Percentiles rank a stretch among this genome's conserved stretches.
These are phyloP conservation scores for Struthidea cinerea DNA, from an alignment of 2,113 vertebrate genomes.

Conservation along the genomic window DNA sequence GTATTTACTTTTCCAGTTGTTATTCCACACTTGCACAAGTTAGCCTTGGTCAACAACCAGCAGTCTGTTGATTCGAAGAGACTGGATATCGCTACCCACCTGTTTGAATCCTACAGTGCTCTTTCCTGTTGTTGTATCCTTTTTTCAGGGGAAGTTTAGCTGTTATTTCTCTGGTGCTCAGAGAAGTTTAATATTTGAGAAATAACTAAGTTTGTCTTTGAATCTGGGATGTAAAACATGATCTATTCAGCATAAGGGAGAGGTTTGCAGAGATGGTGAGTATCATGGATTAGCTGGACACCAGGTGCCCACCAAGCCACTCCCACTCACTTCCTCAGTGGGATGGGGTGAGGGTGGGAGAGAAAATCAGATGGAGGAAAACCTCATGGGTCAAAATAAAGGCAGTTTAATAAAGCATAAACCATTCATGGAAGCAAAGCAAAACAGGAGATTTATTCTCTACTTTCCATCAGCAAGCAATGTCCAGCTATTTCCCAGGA, in stretches of 20 bases:
- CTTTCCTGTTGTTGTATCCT: slow-evolving; percentile 99
- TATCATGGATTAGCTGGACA: background rate
- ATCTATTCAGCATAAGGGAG: background rate
- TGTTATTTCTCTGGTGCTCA: background rate
- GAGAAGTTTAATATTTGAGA: background rate
- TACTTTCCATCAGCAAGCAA: background rate
- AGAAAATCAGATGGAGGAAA: background rate
- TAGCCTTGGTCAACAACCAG: slow-evolving; percentile 93
- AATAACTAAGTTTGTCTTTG: background rate
- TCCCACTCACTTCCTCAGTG: background rate
- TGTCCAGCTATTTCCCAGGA: background rate
- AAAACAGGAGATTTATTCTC: background rate
- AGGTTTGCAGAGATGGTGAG: background rate
- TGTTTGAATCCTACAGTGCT: slow-evolving; percentile 98
- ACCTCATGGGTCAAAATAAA: background rate
- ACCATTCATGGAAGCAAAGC: background rate
- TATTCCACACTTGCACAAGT: slow-evolving; percentile 94
- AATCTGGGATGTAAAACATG: background rate
- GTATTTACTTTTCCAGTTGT: slow-evolving; percentile 81
- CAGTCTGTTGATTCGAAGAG: slow-evolving; percentile 89
- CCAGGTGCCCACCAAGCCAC: background rate
- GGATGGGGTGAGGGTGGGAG: background rate
- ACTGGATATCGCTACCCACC: slow-evolving; percentile 91
- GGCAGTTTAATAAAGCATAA: background rate
- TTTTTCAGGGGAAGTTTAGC: background rate